Conservation (phyloP, 2,888 invertebrate genomes). For the Keiferia lycopersicella region DNA sequence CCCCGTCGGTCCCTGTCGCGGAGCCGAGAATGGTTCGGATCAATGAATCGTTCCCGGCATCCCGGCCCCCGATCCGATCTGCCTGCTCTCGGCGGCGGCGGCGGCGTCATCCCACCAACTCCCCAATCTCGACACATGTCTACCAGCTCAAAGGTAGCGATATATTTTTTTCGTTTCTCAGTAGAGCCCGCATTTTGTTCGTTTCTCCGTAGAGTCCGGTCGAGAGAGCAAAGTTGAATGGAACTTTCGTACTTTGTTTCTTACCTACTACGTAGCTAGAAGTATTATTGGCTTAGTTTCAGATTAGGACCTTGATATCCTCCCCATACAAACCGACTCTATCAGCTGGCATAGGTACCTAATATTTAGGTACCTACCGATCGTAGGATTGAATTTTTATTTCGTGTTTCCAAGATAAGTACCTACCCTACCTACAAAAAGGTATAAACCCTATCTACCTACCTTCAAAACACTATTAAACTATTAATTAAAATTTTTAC, state of each 20-base stretch:
- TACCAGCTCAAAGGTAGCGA: slow-evolving; percentile 14
- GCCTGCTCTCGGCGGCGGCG: slow-evolving; percentile 47
- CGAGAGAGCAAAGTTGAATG: neutral
- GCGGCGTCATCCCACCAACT: slow-evolving; percentile 34
- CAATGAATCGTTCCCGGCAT: slow-evolving; percentile 78
- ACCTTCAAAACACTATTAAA: too few relatives aligned
- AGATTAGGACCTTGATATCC: neutral
- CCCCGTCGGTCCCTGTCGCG: slow-evolving; percentile 63
- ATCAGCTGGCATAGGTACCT: too few relatives aligned
- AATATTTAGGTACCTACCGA: too few relatives aligned
- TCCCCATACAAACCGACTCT: neutral
- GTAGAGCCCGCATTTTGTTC: neutral
- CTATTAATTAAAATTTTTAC: too few relatives aligned
- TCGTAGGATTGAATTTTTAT: too few relatives aligned
- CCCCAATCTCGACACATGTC: slow-evolving; percentile 12
- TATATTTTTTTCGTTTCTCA: neutral
- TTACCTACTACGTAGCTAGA: neutral
- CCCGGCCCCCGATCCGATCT: slow-evolving; percentile 54
- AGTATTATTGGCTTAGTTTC: neutral
- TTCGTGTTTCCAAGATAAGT: too few relatives aligned
- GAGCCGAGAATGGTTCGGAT: slow-evolving; percentile 74
- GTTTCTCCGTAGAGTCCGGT: neutral
- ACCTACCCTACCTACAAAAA: neutral
- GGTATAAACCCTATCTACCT: too few relatives aligned
- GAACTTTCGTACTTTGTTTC: neutral